phyloP scores from a whole-genome alignment of 2,113 vertebrate genomes.

The Psilopsiagon aurifrons region DNA sequence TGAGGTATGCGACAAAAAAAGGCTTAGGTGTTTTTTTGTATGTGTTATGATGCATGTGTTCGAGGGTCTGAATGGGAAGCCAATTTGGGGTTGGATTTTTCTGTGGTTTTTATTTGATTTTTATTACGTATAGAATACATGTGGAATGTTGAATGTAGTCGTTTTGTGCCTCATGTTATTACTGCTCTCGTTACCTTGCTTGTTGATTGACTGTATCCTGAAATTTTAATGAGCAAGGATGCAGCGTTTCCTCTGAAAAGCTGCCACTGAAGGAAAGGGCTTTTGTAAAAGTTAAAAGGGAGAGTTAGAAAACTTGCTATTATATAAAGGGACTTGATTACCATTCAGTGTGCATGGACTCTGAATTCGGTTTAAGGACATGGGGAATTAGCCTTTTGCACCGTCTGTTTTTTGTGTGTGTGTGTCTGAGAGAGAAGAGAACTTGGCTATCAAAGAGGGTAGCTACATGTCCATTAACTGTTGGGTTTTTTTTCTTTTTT shows the following conservation, averaged over 20 bases:
- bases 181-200: background rate
- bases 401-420: background rate
- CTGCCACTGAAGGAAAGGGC: background rate
- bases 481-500: background rate
- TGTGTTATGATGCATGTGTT: background rate
- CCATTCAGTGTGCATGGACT: background rate
- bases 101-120: background rate
- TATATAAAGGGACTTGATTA: background rate
- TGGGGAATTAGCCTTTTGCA: background rate
- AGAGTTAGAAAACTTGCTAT: background rate
- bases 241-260: background rate
- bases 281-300: slow-evolving; percentile 57
- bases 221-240: background rate
- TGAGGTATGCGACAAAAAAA: slow-evolving; percentile 20
- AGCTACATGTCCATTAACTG: background rate
- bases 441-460: background rate
- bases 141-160: background rate
- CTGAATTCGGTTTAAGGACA: background rate
- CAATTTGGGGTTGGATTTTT: background rate
- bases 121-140: background rate
- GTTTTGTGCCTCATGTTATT: background rate
- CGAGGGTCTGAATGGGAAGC: background rate
- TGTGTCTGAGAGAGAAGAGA: background rate
- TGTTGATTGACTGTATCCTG: background rate
- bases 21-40: background rate